These are phyloP conservation scores for Pogoniulus pusillus DNA, from an alignment of 2,797 vertebrate species.

Conservation along the genomic window DNA sequence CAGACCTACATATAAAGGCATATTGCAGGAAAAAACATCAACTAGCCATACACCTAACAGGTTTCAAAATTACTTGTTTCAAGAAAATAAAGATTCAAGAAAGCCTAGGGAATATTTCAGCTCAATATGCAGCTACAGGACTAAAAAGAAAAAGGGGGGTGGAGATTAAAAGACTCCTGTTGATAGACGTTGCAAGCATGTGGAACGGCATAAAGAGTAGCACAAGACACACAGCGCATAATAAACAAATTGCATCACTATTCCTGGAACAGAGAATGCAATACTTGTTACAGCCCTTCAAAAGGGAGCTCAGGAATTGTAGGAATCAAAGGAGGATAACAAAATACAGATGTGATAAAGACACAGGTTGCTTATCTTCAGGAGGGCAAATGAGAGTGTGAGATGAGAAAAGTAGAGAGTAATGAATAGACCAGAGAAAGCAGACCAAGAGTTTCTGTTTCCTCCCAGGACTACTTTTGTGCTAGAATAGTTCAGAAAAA, in stretches of 20 bases:
- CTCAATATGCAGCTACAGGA: background rate
- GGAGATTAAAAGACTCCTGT: rapidly evolving
- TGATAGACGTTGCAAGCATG: background rate
- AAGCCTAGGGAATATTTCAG: background rate
- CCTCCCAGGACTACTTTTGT: background rate
- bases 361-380: background rate
- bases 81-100: background rate
- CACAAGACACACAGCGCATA: background rate
- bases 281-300: background rate
- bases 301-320: conserved; percentile 3
- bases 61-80: background rate
- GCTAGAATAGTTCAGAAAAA: background rate
- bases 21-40: background rate
- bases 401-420: background rate
- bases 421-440: background rate
- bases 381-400: background rate
- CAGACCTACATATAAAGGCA: background rate
- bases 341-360: conserved; percentile 39
- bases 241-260: background rate
- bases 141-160: background rate
- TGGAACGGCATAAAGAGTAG: conserved; percentile 11
- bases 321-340: conserved; percentile 12
- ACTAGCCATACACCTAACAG: background rate
- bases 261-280: background rate
- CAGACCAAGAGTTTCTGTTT: background rate